Base-by-base conservation (phyloP, 2,113 vertebrate species). In the Myotis brandtii region DNA sequence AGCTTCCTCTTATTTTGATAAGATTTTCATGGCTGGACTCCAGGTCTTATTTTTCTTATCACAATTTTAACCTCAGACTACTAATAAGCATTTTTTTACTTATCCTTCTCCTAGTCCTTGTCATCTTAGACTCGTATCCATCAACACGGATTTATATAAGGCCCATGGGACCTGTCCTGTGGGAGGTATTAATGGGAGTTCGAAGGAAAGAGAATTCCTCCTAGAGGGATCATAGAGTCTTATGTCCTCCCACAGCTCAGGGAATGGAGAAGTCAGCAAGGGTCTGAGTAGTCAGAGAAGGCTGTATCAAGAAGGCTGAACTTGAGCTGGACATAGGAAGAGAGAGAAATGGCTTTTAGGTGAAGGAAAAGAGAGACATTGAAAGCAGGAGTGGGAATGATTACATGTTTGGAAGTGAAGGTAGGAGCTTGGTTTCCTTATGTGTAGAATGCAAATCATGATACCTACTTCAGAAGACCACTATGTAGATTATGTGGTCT, bases 11-110 rank as follows among this genome's bases (percentile, higher is more conserved):
- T n/a, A 13, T 54, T 86, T 91, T 46, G 34, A 59, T 12, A 91
- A 80, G 43, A 70, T 80, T 86, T 95, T 91, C 43, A 86, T 73
- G 30, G 21, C 64, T 86, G 23, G 52, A 80, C 73, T 86, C 43
- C 62, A 67, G 21, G 52, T 95, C 43, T 86, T 43, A 27, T 79
- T 86, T 94, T 30, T 85, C 43, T 91, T 72, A 43, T 56, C 34
- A 56, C n/a, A 85, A 27, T 59, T 90, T 70, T 77, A 75, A 52
- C 20, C 18, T 94, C n/a, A 27, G 62, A 79, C 56, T 77, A 67
- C 75, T 48, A 48, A 21, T 56, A 50, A 30, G 6, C 14, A 79
- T 72, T 80, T 8, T 64, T 79, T 21, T 93, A 20, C 18, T 72
- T 72, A 50, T 86, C 50, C 40, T 80, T 79, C 73, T 12, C 50